These are phyloP conservation scores for Pteromalus puparum DNA, from an alignment of 1,140 invertebrate genomes.

Conservation along the genomic window DNA sequence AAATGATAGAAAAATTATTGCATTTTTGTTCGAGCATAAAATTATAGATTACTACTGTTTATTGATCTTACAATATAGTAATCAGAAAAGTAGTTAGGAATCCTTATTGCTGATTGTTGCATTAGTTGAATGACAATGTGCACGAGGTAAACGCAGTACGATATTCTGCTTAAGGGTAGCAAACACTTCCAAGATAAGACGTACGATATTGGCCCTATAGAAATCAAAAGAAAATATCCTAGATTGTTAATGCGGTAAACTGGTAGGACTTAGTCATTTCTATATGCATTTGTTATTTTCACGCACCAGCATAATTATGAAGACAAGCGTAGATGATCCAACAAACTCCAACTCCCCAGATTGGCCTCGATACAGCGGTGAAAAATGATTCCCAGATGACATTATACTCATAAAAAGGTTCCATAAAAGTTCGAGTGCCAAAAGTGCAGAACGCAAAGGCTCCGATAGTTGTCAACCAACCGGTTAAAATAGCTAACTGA, in stretches of 20 bases:
- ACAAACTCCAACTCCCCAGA: constrained; percentile 70
- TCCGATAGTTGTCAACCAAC: constrained; percentile 25
- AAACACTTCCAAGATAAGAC: constrained; percentile 77
- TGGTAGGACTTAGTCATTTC: not conserved
- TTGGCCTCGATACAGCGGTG: constrained; percentile 63
- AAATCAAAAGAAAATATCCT: not conserved
- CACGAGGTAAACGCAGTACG: constrained; percentile 78
- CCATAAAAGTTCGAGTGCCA: constrained; percentile 41
- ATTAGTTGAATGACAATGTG: constrained; percentile 65
- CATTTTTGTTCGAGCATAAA: not conserved
- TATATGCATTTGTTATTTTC: too few relatives aligned
- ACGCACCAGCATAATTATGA: constrained; percentile 57
- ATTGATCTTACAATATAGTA: constrained; percentile 12
- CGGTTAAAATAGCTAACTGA: constrained; percentile 7
- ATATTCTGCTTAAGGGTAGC: constrained; percentile 76
- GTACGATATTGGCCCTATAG: constrained; percentile 73
- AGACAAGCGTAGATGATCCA: constrained; percentile 75
- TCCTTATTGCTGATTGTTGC: constrained; percentile 21
- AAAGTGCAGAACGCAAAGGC: constrained; percentile 40
- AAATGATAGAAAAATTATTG: constrained; percentile 16
- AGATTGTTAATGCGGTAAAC: too few relatives aligned
- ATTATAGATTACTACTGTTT: not conserved
- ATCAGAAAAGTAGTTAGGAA: constrained; percentile 36
- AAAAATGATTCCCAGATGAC: constrained; percentile 68
- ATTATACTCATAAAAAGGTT: constrained; percentile 52